A percentile compares a stretch with the other conserved stretches of the same genome.
phyloP scores from a whole-genome alignment of 2,888 invertebrate species.

The Halictus quadricinctus region DNA sequence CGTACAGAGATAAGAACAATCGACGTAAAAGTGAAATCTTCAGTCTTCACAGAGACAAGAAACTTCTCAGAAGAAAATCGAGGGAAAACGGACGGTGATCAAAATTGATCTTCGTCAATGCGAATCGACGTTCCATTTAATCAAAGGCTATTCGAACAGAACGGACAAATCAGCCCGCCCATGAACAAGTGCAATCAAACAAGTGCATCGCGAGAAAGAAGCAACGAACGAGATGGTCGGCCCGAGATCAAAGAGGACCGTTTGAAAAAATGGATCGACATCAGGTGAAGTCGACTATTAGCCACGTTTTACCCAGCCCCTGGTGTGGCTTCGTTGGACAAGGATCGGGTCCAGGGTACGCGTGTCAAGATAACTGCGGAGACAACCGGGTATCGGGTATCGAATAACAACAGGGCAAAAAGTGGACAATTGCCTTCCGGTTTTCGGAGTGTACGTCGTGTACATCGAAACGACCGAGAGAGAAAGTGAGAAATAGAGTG shows the following conservation, averaged over 20 bases:
- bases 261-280: background rate
- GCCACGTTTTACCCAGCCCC: background rate
- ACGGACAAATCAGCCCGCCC: background rate
- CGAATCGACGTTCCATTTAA: too few relatives aligned
- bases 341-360: slow-evolving; percentile 14
- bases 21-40: too few relatives aligned
- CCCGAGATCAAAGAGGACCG: background rate
- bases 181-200: background rate
- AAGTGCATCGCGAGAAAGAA: background rate
- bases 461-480: background rate
- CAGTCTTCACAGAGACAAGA: too few relatives aligned
- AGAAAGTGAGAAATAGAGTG: background rate
- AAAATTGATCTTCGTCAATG: too few relatives aligned
- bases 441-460: background rate
- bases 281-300: background rate
- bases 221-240: background rate
- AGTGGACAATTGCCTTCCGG: slow-evolving; percentile 26
- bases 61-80: too few relatives aligned
- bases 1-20: background rate
- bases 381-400: slow-evolving; percentile 1
- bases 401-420: slow-evolving; percentile 16
- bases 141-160: too few relatives aligned
- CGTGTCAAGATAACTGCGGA: slow-evolving; percentile 26
- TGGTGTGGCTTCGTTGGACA: background rate
- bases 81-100: too few relatives aligned